These are phyloP conservation scores for honey bee (Apis mellifera) DNA, from an alignment of 1,140 invertebrate genomes.

Conservation along the genomic window Amel_HAv3.1 CM009937.2:5499001-5499500, in stretches of 20 bases:
- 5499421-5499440: slow-evolving; percentile 18
- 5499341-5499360: slow-evolving; percentile 39
- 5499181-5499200: slow-evolving; percentile 3
- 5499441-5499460: slow-evolving; percentile 40
- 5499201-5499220: background rate
- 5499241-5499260: slow-evolving; percentile 39
- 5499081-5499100: no score
- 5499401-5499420: slow-evolving; percentile 25
- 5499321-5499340: background rate
- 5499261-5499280: slow-evolving; percentile 34
- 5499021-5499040: background rate
- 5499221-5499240: slow-evolving; percentile 17
- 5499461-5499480: slow-evolving; percentile 64
- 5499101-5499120: background rate
- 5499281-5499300: slow-evolving; percentile 50
- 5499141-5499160: background rate
- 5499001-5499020: background rate
- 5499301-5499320: slow-evolving; percentile 34
- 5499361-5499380: slow-evolving; percentile 74
- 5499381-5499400: slow-evolving; percentile 65
- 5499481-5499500: slow-evolving; percentile 73
- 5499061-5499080: background rate
- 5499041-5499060: background rate
- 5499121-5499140: background rate
- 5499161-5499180: slow-evolving; percentile 5